Evolutionary conservation across 2,888 invertebrate genomes (phyloP), one percentile per base, ranked within the genome.

Genomic region (Leptinotarsa tumamoca): DNA sequence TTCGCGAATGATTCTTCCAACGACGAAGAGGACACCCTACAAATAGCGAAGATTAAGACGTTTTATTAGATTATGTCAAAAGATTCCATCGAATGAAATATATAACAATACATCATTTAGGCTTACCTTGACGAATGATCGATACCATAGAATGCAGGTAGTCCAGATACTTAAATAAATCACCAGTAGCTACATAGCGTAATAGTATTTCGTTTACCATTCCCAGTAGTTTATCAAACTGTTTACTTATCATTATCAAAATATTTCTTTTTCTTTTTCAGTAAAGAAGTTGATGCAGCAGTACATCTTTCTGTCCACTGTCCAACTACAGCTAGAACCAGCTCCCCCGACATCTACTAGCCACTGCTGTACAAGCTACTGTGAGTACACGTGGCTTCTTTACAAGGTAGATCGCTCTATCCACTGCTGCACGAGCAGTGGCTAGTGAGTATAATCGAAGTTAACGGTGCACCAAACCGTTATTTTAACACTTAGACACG

Each of bases 131-230:
- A 54, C n/a, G 5, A 54, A 54, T 54, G 54, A 3, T 51, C 17
- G 3, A 54, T 54, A 27, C 21, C 51, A 63, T 66, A 13, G 63
- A 0, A n/a, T 54, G 4, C 49, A 71, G 63, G 71, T 63, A 66
- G 21, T 71, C 63, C 10, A 63, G 49, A 66, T 50, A 71, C 50
- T 71, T 63, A 2, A 71, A 63, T 33, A n/a, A 71, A 71, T 71
- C 63, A 49, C 63, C 71, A 23, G 69, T 17, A 2, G 54, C 54
- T 69, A 69, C 4, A 69, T 69, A 69, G 13, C 27, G 54, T 69
- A 69, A 14, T 23, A 33, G 15, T 21, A 69, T 54, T 69, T 27
- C 27, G 10, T 54, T 23, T 69, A 23, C 69, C 56, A 52, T 4
- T 3, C 69, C 18, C 21, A 33, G 10, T 5, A 33, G 21, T 27